Conservation (phyloP, 2,113 vertebrate species). For the Limnothrissa miodon region DNA sequence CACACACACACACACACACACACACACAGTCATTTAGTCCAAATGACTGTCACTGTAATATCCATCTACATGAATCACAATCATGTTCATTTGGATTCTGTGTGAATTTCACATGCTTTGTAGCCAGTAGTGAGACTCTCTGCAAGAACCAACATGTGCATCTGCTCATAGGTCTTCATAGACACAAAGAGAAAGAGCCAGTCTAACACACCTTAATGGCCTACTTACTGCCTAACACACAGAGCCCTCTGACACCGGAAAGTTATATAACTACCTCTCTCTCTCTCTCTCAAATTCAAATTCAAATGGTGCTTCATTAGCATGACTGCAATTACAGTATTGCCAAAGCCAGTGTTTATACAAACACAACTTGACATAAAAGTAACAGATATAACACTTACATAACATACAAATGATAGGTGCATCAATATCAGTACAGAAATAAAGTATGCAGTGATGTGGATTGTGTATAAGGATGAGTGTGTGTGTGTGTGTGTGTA, state of each 20-base stretch:
- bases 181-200: background rate
- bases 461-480: no score
- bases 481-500: no score
- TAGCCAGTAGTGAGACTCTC: background rate
- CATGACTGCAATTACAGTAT: no score
- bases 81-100: background rate
- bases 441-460: no score
- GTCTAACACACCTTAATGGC: background rate
- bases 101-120: background rate
- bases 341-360: no score
- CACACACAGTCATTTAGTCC: background rate
- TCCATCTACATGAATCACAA: no score
- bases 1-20: background rate
- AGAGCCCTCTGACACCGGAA: background rate
- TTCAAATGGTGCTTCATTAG: no score
- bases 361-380: no score
- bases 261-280: background rate
- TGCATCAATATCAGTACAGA: no score
- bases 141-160: background rate
- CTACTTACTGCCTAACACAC: background rate
- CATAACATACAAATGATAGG: no score
- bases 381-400: no score
- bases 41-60: background rate
- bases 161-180: background rate
- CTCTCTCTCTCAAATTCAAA: no score